These are phyloP conservation scores for Solen grandis DNA, from an alignment of 1,140 invertebrate genomes.

Conservation along the genomic window DNA sequence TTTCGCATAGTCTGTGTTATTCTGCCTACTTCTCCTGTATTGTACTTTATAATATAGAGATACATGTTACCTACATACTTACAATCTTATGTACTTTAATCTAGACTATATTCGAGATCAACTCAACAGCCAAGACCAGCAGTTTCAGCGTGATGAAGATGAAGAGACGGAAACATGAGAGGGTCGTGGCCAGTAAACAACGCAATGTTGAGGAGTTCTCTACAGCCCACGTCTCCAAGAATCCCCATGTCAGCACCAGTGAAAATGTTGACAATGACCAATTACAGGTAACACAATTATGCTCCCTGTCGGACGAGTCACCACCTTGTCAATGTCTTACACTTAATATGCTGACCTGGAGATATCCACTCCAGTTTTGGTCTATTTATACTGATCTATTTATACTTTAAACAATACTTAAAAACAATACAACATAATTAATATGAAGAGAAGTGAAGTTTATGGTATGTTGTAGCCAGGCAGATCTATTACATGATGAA, in stretches of 20 bases:
- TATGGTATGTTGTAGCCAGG: background rate
- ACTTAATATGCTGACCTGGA: too few relatives aligned
- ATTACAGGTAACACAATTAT: background rate
- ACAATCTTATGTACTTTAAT: constrained; percentile 75
- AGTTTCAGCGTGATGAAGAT: constrained; percentile 82
- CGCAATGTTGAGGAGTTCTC: constrained; percentile 37
- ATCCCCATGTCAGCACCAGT: background rate
- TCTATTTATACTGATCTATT: too few relatives aligned
- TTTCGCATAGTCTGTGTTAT: background rate
- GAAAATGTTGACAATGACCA: background rate
- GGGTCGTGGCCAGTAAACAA: constrained; percentile 57
- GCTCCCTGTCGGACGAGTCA: too few relatives aligned
- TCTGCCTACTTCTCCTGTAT: background rate
- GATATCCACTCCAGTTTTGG: too few relatives aligned
- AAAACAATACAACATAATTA: background rate
- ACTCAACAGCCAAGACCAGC: constrained; percentile 88
- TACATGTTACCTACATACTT: background rate
- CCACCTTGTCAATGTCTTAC: too few relatives aligned
- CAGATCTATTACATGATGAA: background rate
- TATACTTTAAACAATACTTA: too few relatives aligned
- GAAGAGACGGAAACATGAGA: constrained; percentile 81
- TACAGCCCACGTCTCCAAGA: background rate
- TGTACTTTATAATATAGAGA: background rate
- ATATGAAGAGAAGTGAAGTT: too few relatives aligned
- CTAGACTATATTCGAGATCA: constrained; percentile 97